Evolutionary conservation across 2,888 invertebrate genomes (phyloP), one percentile per base, ranked within the genome.

Genomic region (Mythimna loreyi): DNA sequence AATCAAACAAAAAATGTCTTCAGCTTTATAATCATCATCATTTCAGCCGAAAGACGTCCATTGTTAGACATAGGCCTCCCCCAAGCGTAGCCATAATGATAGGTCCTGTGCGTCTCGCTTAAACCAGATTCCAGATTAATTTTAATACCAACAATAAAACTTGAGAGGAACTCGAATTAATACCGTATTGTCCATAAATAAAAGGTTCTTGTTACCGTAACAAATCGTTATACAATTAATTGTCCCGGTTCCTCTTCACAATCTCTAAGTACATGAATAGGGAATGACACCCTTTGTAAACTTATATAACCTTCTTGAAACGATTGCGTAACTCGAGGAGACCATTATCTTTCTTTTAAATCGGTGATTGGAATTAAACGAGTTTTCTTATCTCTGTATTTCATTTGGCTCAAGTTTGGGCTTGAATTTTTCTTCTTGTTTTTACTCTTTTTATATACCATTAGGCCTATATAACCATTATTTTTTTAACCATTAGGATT

Each of bases 291-390:
- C 25, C 28, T 62, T 59, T 62, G 57, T 53, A 0, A 47, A 45
- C 19, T 60, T 52, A 68, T 63, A 56, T 62, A 25, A 19, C 49
- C 40, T 53, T 77, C 13, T 55, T 36, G 5, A 33, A 59, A 11
- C 59, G 40, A 55, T 75, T 70, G 61, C 70, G 50, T 64, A 67
- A 67, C 50, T 80, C 33, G 25, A 50, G 53, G 6, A 19, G 16
- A 28, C 33, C 63, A 28, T 80, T 70, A 67, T 64, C 67, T 74
- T 58, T 23, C 7, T 63, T 66, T 63, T 66, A 66, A 69, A 66
- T 63, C 45, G 28, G 36, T 50, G 56, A 74, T 79, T 75, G 33
- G 50, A 66, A 50, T 79, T 66, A 60, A 77, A 61, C 55, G 80
- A 58, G 60, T 63, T 66, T 64, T 67, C 63, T 74, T 75, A 68